Conservation (phyloP, 1,140 invertebrate species). For the Centruroides sculpturatus region DNA sequence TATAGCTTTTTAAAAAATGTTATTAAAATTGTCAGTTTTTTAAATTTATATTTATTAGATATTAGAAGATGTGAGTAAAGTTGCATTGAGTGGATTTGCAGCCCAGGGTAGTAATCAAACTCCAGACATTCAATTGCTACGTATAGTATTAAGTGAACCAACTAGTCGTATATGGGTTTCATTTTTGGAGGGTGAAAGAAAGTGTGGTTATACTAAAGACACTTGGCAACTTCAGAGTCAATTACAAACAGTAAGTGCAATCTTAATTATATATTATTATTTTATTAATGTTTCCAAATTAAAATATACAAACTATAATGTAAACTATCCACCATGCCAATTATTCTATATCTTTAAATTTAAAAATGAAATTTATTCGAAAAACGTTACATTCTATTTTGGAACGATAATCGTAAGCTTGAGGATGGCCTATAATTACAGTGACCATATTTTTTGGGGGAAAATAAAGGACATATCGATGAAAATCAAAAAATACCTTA, state of each 20-base stretch:
- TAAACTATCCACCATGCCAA: too few species aligned
- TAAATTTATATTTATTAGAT: conserved; percentile 49
- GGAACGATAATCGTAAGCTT: too few species aligned
- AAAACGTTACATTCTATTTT: too few species aligned
- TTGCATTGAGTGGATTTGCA: conserved; percentile 39
- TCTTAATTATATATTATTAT: neutral
- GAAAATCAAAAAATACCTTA: too few species aligned
- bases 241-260: conserved; percentile 57
- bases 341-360: too few species aligned
- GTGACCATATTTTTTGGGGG: too few species aligned
- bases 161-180: conserved; percentile 77
- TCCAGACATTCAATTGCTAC: conserved; percentile 51
- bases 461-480: too few species aligned
- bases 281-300: neutral
- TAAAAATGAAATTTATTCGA: too few species aligned
- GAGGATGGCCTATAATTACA: too few species aligned
- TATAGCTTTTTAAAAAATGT: neutral
- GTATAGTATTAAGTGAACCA: conserved; percentile 69
- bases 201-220: conserved; percentile 51
- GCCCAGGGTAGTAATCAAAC: neutral
- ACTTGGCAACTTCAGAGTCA: conserved; percentile 88
- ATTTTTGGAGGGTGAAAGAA: conserved; percentile 78
- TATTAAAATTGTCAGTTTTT: neutral
- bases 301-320: too few species aligned
- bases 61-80: conserved; percentile 63